Evolutionary conservation across 2,113 vertebrate species (phyloP).

Genomic region (Macrotis lagotis): DNA sequence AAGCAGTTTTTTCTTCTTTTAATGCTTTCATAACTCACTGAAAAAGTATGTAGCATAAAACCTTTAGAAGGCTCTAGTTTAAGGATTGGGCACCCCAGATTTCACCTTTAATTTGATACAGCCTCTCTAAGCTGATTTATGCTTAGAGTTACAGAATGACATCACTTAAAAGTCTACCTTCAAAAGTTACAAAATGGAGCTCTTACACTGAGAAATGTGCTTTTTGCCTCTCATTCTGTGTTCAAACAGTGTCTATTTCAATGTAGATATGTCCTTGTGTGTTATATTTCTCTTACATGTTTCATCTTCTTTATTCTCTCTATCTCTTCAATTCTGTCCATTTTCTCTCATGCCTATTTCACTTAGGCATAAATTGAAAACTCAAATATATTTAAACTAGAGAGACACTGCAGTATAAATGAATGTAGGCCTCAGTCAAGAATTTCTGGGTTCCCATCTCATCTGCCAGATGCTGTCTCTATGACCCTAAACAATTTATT

Average conservation of each 20-base stretch:
- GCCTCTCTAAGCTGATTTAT: neutral
- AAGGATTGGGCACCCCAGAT: neutral
- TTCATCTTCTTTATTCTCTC: neutral
- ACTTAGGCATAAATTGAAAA: neutral
- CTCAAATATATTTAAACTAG: neutral
- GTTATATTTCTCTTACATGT: neutral
- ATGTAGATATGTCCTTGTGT: neutral
- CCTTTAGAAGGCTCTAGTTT: neutral
- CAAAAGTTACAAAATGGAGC: neutral
- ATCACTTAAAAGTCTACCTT: neutral
- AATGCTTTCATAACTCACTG: conserved; percentile 47
- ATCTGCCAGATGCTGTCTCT: too few species aligned
- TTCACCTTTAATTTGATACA: neutral
- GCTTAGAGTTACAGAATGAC: neutral
- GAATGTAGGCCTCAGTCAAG: neutral
- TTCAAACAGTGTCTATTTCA: neutral
- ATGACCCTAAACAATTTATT: neutral
- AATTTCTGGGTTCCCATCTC: neutral
- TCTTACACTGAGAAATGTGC: neutral
- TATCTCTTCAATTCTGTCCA: neutral
- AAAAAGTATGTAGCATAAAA: neutral
- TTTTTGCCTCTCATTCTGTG: neutral
- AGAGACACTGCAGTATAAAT: neutral
- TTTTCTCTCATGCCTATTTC: neutral
- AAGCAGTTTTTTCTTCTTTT: conserved; percentile 45